Conservation (phyloP, 2,888 invertebrate species). For the Pomacea canaliculata region DNA sequence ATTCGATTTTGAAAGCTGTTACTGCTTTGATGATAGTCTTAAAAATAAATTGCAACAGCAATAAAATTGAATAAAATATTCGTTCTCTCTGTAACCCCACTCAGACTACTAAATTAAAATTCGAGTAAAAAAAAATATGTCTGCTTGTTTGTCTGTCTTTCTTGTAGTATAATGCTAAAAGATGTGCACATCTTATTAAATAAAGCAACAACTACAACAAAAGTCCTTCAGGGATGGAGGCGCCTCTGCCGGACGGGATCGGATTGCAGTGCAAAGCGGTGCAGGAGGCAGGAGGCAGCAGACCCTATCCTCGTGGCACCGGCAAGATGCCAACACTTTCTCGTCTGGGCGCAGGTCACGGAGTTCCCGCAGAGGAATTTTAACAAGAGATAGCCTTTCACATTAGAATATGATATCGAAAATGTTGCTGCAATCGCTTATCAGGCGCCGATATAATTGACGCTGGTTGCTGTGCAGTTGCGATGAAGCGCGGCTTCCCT, state of each 20-base stretch:
- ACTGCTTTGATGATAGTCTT: too few species aligned
- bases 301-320: not conserved
- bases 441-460: conserved; percentile 9
- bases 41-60: too few species aligned
- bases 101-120: too few species aligned
- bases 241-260: not conserved
- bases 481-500: not conserved
- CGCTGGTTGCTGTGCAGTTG: not conserved
- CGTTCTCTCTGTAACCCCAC: too few species aligned
- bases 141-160: too few species aligned
- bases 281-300: conserved; percentile 3
- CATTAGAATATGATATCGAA: not conserved
- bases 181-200: too few species aligned
- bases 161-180: too few species aligned
- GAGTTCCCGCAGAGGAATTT: conserved; percentile 18
- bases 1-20: too few species aligned
- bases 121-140: too few species aligned
- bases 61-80: too few species aligned
- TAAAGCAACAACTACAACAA: not conserved
- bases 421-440: conserved; percentile 10
- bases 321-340: not conserved
- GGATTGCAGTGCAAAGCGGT: not conserved
- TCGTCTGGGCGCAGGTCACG: conserved; percentile 2
- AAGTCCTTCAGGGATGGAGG: not conserved
- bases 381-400: conserved; percentile 22